Base-by-base conservation (phyloP, 1,140 invertebrate genomes). In the Drosophila erecta region DNA sequence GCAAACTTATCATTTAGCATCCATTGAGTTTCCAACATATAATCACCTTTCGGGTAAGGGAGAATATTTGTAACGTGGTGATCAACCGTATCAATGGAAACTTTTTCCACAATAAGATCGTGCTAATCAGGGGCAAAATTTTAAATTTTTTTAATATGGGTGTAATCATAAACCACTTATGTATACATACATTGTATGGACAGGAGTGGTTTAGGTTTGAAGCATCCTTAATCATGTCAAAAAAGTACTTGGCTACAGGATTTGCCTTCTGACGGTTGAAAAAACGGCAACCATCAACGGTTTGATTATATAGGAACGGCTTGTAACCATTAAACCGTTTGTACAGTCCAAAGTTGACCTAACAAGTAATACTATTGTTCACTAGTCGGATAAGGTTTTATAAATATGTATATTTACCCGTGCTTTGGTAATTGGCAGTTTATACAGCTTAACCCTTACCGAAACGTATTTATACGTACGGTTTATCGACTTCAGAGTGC, bases 171-270 rank as follows among this genome's bases (percentile, higher is more conserved):
- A 17, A 0, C 1, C 22, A 24, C 27, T 27, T n/a, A 20, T 0
- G 1, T 30, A 7, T 8, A 12, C 56, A 10, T 33, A 57, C 56
- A 4, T 65, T 14, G 15, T 12, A 65, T 1, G 61, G 54, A 47
- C 54, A 65, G 3, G 61, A 6, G 17, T 65, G 61, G 15, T 65
- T 65, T 3, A 65, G 4, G 14, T 65, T 65, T 0, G 54, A 30
- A 3, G 4, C 1, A 1, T 6, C 8, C 4, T 12, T 27, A 12
- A 46, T 2, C 11, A 65, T 20, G 10, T 12, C 35, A 24, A 30
- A 33, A 37, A 65, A 59, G 22, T 30, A 65, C 6, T n/a, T 47
- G 0, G 15, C n/a, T 0, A 65, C 6, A 3, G 61, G 54, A 5
- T 47, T 59, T 10, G 38, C 30, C 4, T n/a, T 59, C 2, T 15